Percentiles rank a stretch among this genome's conserved stretches.
phyloP scores from a whole-genome alignment of 2,888 invertebrate genomes.

The Eristalis intricaria region DNA sequence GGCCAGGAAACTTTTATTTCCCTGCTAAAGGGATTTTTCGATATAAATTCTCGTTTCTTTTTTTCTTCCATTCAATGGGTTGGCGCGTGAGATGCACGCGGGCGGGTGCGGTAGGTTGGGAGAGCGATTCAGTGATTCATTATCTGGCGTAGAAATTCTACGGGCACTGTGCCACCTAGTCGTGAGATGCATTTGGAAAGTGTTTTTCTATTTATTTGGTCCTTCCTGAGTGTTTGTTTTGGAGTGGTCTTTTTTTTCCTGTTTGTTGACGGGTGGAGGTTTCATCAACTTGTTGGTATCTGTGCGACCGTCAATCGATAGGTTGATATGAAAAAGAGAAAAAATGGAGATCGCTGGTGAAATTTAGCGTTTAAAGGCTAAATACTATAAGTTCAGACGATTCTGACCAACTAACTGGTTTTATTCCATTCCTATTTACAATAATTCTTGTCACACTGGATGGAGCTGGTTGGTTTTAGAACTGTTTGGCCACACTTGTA shows the following conservation, averaged over 20 bases:
- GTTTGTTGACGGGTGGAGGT: not conserved
- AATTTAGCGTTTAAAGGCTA: not conserved
- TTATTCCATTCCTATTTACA: too few species aligned
- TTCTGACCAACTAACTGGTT: too few species aligned
- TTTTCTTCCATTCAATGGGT: constrained; percentile 8
- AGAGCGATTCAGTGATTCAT: constrained; percentile 38
- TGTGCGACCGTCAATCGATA: not conserved
- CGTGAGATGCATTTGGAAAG: constrained; percentile 33
- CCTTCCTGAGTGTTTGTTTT: not conserved
- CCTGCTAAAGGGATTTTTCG: constrained; percentile 2
- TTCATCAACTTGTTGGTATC: constrained; percentile 39
- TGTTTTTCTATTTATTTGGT: not conserved
- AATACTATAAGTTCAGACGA: too few species aligned
- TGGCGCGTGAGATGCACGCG: not conserved
- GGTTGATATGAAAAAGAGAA: not conserved
- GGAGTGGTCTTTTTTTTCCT: not conserved
- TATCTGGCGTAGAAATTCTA: constrained; percentile 25
- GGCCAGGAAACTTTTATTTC: constrained; percentile 44
- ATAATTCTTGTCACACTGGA: too few species aligned
- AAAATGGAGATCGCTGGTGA: not conserved
- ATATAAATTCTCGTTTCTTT: constrained; percentile 19
- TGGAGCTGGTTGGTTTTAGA: too few species aligned
- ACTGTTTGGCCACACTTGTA: too few species aligned
- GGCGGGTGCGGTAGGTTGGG: not conserved
- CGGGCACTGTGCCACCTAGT: constrained; percentile 47